Evolutionary conservation across 2,113 vertebrate species (phyloP).

Genomic region (Indri indri): DNA sequence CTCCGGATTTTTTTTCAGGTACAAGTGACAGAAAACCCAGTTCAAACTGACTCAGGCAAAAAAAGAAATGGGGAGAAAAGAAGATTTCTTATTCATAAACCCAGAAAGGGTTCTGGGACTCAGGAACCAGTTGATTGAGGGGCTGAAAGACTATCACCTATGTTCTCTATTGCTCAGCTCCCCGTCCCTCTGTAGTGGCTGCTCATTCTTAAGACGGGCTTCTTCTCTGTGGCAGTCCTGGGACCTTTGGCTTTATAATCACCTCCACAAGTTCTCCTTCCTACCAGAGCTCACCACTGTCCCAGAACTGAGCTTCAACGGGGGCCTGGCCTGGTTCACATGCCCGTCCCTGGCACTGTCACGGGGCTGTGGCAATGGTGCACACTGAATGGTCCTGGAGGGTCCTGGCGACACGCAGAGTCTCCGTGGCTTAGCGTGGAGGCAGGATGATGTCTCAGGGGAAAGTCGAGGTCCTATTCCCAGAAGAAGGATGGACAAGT

Average conservation of each 20-base stretch:
- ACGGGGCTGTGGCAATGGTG: too few species aligned
- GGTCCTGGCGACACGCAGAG: not conserved
- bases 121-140: not conserved
- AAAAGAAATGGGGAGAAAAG: not conserved
- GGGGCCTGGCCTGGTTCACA: not conserved
- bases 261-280: not conserved
- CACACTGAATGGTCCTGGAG: fast-evolving
- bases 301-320: not conserved
- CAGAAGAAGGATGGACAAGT: not conserved
- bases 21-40: not conserved
- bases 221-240: not conserved
- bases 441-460: not conserved
- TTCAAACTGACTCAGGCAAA: not conserved
- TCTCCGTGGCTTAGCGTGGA: not conserved
- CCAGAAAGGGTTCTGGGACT: not conserved
- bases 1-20: not conserved
- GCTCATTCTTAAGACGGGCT: not conserved
- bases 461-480: not conserved
- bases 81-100: not conserved
- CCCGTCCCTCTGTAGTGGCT: fast-evolving
- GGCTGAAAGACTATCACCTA: not conserved
- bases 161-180: not conserved
- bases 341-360: not conserved
- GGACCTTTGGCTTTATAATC: not conserved
- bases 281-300: not conserved